A percentile compares a stretch with the other conserved stretches of the same genome.
phyloP scores from a whole-genome alignment of 2,113 vertebrate species.

The Neogale vison region DNA sequence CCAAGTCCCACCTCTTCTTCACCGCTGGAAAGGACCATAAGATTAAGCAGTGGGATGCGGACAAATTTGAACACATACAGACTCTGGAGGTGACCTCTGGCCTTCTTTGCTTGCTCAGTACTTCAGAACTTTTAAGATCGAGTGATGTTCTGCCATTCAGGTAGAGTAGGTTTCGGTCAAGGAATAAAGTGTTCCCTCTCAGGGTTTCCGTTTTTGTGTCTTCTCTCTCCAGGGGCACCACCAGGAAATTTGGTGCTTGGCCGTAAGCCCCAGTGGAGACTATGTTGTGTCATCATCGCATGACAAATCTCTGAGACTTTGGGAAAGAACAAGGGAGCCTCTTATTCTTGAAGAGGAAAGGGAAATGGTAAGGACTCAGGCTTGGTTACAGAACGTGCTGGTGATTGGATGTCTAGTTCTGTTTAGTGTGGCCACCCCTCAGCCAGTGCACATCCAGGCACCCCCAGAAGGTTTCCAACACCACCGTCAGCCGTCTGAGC shows the following conservation, averaged over 20 bases:
- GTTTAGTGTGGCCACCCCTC: not conserved
- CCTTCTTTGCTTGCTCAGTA: not conserved
- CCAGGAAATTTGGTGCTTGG: conserved; percentile 95
- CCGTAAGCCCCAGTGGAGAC: conserved; percentile 96
- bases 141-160: not conserved
- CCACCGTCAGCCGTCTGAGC: not conserved
- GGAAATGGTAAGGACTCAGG: conserved; percentile 90
- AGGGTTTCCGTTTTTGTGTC: not conserved
- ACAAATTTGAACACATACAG: conserved; percentile 96
- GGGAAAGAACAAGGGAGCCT: conserved; percentile 96
- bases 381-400: not conserved
- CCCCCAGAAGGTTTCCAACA: not conserved
- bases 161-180: accelerated
- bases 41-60: conserved; percentile 99
- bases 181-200: not conserved
- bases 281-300: conserved; percentile 95
- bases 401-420: not conserved
- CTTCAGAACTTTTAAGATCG: not conserved
- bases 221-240: conserved; percentile 91
- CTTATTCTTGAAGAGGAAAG: conserved; percentile 96
- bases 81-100: conserved; percentile 92
- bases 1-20: conserved; percentile 98
- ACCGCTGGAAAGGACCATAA: conserved; percentile 96
- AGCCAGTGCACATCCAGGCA: not conserved
- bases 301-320: conserved; percentile 96